These are phyloP conservation scores for Agapornis roseicollis DNA, from an alignment of 2,113 vertebrate genomes.

Conservation along the genomic window DNA sequence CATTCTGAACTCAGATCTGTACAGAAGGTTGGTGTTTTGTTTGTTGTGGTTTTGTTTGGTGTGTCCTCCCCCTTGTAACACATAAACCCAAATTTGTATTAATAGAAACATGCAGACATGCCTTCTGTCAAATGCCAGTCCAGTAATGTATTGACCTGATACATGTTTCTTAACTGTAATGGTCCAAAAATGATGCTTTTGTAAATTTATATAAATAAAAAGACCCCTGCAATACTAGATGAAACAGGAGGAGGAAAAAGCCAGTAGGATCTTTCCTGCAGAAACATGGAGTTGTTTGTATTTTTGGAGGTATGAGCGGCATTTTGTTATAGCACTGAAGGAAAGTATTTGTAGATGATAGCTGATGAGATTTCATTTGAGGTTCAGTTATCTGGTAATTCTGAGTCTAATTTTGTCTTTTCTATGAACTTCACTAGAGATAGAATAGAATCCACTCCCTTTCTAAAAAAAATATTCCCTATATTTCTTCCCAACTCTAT, in stretches of 20 bases:
- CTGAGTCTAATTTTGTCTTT: neutral
- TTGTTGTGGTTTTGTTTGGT: neutral
- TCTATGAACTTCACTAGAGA: neutral
- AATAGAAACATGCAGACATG: neutral
- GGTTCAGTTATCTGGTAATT: neutral
- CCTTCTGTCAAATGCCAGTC: neutral
- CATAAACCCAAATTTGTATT: neutral
- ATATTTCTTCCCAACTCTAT: neutral
- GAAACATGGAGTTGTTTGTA: neutral
- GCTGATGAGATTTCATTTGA: neutral
- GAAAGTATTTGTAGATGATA: neutral
- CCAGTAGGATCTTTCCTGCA: neutral
- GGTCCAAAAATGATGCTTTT: neutral
- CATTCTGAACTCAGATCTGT: neutral
- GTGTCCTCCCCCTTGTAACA: neutral
- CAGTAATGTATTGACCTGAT: neutral
- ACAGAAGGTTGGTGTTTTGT: neutral
- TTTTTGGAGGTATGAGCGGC: neutral
- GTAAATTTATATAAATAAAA: neutral
- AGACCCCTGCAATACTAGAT: neutral
- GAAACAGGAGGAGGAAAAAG: neutral
- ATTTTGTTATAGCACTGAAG: neutral
- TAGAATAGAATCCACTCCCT: neutral
- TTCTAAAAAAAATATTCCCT: neutral
- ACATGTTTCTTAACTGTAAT: neutral